Percentiles rank a stretch among this genome's conserved stretches.
phyloP scores from a whole-genome alignment of 2,113 vertebrate genomes.

The Hemichromis elongatus region DNA sequence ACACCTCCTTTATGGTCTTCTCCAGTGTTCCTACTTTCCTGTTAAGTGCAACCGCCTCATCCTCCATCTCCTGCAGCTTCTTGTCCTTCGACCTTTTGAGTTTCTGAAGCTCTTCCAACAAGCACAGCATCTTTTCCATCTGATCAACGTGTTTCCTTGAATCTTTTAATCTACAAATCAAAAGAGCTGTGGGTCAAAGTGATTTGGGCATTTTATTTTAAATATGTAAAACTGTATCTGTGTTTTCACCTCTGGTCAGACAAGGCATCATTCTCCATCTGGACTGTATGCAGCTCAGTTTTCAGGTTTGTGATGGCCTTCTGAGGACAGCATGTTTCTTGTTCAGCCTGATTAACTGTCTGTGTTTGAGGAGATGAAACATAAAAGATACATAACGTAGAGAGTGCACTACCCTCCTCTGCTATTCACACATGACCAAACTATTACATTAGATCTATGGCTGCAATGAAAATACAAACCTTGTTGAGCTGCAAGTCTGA shows the following conservation, averaged over 20 bases:
- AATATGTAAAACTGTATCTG: not conserved
- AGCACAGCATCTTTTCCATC: constrained; percentile 71
- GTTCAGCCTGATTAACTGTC: constrained; percentile 58
- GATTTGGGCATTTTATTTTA: not conserved
- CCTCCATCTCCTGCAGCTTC: constrained; percentile 69
- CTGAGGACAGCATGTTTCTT: constrained; percentile 58
- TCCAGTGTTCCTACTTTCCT: constrained; percentile 63
- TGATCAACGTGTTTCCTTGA: constrained; percentile 65
- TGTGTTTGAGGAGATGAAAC: constrained; percentile 36
- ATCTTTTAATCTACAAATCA: constrained; percentile 68
- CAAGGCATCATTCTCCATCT: constrained; percentile 67
- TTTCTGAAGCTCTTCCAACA: constrained; percentile 72
- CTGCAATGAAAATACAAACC: constrained; percentile 48
- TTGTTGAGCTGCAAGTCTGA: constrained; percentile 63
- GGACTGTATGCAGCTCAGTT: constrained; percentile 68
- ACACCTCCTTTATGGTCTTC: constrained; percentile 66
- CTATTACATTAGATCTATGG: not conserved
- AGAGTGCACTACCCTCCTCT: not conserved
- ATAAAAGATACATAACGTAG: not conserved
- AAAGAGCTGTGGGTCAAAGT: constrained; percentile 12
- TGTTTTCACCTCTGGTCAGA: constrained; percentile 72
- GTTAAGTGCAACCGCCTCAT: constrained; percentile 58
- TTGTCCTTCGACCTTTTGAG: constrained; percentile 61
- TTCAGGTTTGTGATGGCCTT: constrained; percentile 68
- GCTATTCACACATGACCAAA: not conserved